Evolutionary conservation across 1,140 invertebrate species (phyloP).

Genomic region (Sycophila sp.): DNA sequence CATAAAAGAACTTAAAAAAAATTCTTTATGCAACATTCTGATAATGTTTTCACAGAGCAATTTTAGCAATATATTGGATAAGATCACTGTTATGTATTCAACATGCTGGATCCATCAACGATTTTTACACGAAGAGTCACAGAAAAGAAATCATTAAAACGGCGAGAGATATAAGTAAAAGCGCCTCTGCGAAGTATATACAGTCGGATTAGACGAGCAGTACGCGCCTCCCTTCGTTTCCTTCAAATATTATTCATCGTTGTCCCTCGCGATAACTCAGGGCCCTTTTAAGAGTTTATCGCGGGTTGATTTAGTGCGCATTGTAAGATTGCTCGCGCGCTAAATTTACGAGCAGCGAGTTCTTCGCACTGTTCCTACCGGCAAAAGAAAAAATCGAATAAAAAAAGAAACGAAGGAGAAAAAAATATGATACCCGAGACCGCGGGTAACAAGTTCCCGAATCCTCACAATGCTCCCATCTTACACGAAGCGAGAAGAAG

Average conservation of each 20-base stretch:
- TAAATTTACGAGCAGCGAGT: conserved; percentile 51
- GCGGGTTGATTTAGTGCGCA: conserved; percentile 54
- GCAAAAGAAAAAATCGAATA: not conserved
- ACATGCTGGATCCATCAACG: no score
- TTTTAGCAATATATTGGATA: no score
- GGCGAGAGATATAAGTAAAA: not conserved
- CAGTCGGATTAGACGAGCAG: not conserved
- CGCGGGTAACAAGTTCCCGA: not conserved
- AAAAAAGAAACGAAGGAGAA: not conserved
- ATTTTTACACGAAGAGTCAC: no score
- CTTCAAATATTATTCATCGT: conserved; percentile 18
- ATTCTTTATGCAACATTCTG: no score
- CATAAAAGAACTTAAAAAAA: no score
- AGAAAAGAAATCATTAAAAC: not conserved
- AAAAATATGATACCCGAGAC: not conserved
- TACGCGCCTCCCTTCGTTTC: conserved; percentile 35
- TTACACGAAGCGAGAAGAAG: no score
- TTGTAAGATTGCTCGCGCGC: conserved; percentile 53
- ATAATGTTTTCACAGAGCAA: no score
- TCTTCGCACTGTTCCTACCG: not conserved
- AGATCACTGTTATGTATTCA: no score
- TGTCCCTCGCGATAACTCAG: conserved; percentile 48
- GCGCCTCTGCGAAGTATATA: not conserved
- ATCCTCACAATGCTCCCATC: not conserved
- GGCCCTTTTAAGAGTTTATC: conserved; percentile 47